Percentiles rank a stretch among this genome's conserved stretches.
Evolutionary conservation across 1,140 invertebrate genomes (phyloP).

Genomic region (Drosophila suzukii): DNA sequence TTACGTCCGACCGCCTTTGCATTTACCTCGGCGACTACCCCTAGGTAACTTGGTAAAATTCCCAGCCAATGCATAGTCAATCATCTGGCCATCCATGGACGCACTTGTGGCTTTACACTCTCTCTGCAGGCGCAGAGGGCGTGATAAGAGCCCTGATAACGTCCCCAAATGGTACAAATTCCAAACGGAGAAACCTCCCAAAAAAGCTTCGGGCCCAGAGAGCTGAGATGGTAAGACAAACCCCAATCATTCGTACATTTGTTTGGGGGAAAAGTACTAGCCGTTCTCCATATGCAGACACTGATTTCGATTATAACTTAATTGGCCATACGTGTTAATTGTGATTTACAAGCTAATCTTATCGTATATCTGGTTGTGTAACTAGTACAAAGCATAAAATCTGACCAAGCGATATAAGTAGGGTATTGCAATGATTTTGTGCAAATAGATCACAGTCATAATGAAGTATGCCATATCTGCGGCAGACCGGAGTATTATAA

Average conservation of each 20-base stretch:
- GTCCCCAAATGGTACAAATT: conserved; percentile 23
- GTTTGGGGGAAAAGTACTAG: background rate
- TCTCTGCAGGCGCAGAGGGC: conserved; percentile 28
- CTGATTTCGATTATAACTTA: conserved; percentile 15
- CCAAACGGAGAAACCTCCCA: conserved; percentile 17
- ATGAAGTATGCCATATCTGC: conserved; percentile 4
- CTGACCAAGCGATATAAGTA: conserved; percentile 2
- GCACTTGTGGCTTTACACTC: conserved; percentile 12
- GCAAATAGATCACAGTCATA: conserved; percentile 12
- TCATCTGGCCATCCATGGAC: conserved; percentile 15
- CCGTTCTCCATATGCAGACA: conserved; percentile 8
- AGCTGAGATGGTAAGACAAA: conserved; percentile 1
- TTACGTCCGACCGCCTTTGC: conserved; percentile 37
- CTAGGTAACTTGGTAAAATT: conserved; percentile 29
- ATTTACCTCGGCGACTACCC: conserved; percentile 11
- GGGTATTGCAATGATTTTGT: conserved; percentile 3
- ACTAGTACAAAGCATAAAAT: conserved; percentile 2
- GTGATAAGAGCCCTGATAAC: conserved; percentile 36
- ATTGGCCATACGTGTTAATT: background rate
- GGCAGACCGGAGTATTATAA: conserved; percentile 1
- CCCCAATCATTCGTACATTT: background rate
- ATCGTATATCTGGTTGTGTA: conserved; percentile 2
- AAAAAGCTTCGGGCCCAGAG: conserved; percentile 14
- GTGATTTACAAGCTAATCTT: conserved; percentile 9
- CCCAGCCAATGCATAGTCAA: conserved; percentile 33